Percentiles rank a stretch among this genome's conserved stretches.
Conservation (phyloP, 2,113 vertebrate species). For the Catharus minimus region DNA sequence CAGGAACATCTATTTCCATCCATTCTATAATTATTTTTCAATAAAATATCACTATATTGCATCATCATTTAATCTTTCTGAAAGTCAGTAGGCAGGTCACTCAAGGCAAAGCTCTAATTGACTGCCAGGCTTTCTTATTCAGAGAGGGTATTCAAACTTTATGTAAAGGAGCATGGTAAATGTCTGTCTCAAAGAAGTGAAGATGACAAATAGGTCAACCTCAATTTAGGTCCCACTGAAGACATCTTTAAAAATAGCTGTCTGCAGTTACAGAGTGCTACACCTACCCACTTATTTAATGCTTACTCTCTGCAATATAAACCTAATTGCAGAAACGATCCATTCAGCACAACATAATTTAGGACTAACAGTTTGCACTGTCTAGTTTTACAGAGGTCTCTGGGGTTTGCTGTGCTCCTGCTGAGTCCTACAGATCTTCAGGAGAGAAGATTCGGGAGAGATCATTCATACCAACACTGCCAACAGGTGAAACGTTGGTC, state of each 20-base stretch:
- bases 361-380: background rate
- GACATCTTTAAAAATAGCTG: slow-evolving; percentile 9
- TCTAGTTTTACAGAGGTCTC: background rate
- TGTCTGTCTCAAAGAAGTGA: background rate
- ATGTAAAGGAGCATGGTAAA: background rate
- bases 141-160: background rate
- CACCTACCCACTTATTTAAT: slow-evolving; percentile 29
- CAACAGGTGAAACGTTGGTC: background rate
- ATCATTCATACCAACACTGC: background rate
- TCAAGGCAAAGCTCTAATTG: background rate
- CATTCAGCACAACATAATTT: slow-evolving; percentile 25
- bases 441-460: background rate
- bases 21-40: slow-evolving; percentile 15
- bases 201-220: slow-evolving; percentile 15
- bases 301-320: background rate
- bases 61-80: slow-evolving; percentile 17
- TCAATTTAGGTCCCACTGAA: slow-evolving; percentile 15
- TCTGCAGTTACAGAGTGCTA: background rate
- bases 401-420: background rate
- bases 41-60: background rate
- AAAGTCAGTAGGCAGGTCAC: background rate
- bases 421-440: background rate
- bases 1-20: slow-evolving; percentile 7
- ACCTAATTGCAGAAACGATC: slow-evolving; percentile 33
- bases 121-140: background rate